phyloP scores from a whole-genome alignment of 2,888 invertebrate species.

The Epirrita christyi region DNA sequence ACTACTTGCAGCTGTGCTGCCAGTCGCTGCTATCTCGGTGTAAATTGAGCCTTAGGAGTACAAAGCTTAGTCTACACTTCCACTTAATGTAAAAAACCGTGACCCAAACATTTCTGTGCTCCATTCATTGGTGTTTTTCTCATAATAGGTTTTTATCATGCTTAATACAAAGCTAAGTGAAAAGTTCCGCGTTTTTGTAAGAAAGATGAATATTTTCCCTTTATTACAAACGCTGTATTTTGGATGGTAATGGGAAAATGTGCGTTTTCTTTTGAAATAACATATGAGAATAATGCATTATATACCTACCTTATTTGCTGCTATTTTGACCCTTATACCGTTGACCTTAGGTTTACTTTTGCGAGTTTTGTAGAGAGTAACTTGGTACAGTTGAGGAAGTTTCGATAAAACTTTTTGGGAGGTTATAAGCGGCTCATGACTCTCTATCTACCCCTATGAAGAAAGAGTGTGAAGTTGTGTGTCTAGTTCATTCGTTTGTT shows the following conservation, averaged over 20 bases:
- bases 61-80: neutral
- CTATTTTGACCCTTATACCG: too few relatives aligned
- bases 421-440: too few relatives aligned
- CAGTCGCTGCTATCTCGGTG: too few relatives aligned
- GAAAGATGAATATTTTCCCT: slow-evolving; percentile 16
- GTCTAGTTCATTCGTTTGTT: too few relatives aligned
- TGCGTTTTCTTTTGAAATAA: slow-evolving; percentile 7
- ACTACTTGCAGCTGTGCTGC: too few relatives aligned
- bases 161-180: slow-evolving; percentile 14
- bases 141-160: slow-evolving; percentile 15
- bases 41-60: neutral
- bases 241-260: slow-evolving; percentile 11
- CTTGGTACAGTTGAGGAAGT: too few relatives aligned
- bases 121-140: slow-evolving; percentile 4
- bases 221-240: slow-evolving; percentile 8
- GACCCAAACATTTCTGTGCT: neutral
- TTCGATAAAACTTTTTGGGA: too few relatives aligned
- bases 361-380: too few relatives aligned
- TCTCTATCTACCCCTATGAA: too few relatives aligned
- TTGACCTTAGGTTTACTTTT: too few relatives aligned
- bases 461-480: too few relatives aligned
- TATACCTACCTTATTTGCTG: too few relatives aligned
- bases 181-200: slow-evolving; percentile 21
- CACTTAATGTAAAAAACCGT: slow-evolving; percentile 3
- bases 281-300: neutral